These are phyloP conservation scores for Sesamia nonagrioides DNA, from an alignment of 1,140 invertebrate species.

Conservation along the genomic window DNA sequence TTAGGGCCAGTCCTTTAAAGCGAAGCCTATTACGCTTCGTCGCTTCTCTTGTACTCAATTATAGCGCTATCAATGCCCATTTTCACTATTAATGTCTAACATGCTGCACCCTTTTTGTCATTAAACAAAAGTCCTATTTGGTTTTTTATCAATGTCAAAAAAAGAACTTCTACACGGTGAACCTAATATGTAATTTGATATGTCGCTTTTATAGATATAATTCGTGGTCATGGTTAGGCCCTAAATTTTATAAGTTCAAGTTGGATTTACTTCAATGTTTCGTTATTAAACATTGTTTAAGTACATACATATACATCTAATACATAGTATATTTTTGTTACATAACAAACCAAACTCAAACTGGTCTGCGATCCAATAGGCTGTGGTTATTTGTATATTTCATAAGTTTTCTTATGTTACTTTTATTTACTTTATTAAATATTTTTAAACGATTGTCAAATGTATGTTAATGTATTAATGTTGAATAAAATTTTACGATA, in stretches of 20 bases:
- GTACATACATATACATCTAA: slow-evolving; percentile 5
- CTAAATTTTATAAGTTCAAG: slow-evolving; percentile 13
- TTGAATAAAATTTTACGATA: slow-evolving; percentile 64
- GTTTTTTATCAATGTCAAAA: too few relatives aligned
- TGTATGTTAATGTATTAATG: slow-evolving; percentile 73
- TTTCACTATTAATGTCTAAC: too few relatives aligned
- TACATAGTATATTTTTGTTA: slow-evolving; percentile 45
- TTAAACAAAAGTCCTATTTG: too few relatives aligned
- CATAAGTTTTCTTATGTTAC: slow-evolving; percentile 72
- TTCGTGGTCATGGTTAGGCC: background rate
- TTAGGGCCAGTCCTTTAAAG: background rate
- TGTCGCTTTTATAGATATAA: background rate
- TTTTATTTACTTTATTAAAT: slow-evolving; percentile 65
- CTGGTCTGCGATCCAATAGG: slow-evolving; percentile 84
- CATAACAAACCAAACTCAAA: slow-evolving; percentile 67
- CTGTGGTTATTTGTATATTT: slow-evolving; percentile 81
- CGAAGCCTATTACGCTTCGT: too few relatives aligned
- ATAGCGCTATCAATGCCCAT: too few relatives aligned
- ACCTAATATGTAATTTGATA: background rate
- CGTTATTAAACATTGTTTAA: slow-evolving; percentile 5
- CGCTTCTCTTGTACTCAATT: too few relatives aligned
- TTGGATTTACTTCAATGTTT: background rate
- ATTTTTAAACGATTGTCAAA: slow-evolving; percentile 66
- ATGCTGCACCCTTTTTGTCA: background rate
- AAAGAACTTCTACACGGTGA: too few relatives aligned